Evolutionary conservation across 2,113 vertebrate genomes (phyloP).

Genomic region (Tiliqua scincoides): DNA sequence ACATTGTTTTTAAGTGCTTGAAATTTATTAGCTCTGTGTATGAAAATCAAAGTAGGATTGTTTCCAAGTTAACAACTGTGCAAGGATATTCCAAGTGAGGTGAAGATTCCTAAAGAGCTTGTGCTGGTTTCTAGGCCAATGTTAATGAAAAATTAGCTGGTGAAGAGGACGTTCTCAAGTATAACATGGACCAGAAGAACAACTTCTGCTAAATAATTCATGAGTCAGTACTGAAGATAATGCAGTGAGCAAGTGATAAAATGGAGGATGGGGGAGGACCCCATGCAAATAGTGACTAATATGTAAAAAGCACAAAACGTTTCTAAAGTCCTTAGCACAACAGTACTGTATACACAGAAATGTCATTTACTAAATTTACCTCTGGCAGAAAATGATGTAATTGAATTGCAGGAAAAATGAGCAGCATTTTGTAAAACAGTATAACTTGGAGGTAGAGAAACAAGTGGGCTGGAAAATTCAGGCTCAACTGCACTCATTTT

Average conservation of each 20-base stretch:
- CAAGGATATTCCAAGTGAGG: neutral
- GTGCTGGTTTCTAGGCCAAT: neutral
- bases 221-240: neutral
- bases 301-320: neutral
- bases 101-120: constrained; percentile 1
- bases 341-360: neutral
- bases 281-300: neutral
- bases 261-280: constrained; percentile 31
- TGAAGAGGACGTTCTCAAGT: neutral
- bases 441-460: neutral
- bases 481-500: neutral
- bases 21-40: neutral
- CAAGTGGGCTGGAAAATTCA: constrained; percentile 2
- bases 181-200: neutral
- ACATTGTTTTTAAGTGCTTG: neutral
- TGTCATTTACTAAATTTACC: neutral
- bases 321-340: neutral
- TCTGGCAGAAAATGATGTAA: neutral
- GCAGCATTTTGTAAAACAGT: neutral
- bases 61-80: neutral
- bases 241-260: neutral
- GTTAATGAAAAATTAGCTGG: neutral
- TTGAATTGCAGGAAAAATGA: neutral
- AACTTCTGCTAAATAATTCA: constrained; percentile 14
- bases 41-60: neutral